A percentile compares a stretch with the other conserved stretches of the same genome.
Conservation (phyloP, 2,113 vertebrate species). For the Anolis carolinensis region DNA sequence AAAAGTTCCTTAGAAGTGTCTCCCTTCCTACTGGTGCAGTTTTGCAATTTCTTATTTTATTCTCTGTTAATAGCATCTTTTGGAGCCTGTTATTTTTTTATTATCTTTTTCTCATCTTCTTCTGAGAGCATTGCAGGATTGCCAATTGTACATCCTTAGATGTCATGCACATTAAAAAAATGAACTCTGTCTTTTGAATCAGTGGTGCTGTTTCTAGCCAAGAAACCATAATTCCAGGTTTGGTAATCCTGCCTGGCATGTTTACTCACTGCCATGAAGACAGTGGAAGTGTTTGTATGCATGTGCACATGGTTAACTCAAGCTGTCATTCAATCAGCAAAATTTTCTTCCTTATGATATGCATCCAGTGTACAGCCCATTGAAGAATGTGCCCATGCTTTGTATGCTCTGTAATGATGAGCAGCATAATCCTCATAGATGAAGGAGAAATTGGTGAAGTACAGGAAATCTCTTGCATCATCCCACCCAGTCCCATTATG, state of each 20-base stretch:
- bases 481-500: too few relatives aligned
- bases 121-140: background rate
- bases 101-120: background rate
- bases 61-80: background rate
- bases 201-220: background rate
- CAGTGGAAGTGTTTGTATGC: background rate
- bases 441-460: background rate
- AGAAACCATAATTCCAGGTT: background rate
- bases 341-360: background rate
- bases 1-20: background rate
- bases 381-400: background rate
- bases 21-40: too few relatives aligned
- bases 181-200: background rate
- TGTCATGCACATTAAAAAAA: background rate
- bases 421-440: background rate
- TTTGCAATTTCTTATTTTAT: background rate
- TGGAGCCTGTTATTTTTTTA: background rate
- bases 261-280: background rate
- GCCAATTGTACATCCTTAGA: background rate
- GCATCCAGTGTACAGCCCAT: background rate
- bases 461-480: background rate
- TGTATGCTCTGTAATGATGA: too few relatives aligned
- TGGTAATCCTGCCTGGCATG: background rate
- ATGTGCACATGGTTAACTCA: background rate
- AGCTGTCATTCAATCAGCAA: background rate